Conservation (phyloP, 2,113 vertebrate genomes). For the Pygoscelis antarcticus region DNA sequence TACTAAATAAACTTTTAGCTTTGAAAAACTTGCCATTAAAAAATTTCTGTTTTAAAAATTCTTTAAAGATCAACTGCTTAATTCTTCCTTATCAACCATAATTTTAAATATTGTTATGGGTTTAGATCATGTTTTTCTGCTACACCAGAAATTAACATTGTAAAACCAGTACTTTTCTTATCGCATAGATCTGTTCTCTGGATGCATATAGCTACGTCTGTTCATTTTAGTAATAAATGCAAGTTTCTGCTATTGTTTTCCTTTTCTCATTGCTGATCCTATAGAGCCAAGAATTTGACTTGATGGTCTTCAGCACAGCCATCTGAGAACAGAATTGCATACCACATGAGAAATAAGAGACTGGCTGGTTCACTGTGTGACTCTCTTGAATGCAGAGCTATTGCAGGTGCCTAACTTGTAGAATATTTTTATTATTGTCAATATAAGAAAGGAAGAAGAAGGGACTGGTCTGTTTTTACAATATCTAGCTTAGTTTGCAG, state of each 20-base stretch:
- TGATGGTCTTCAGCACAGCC: not conserved
- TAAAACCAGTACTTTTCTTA: not conserved
- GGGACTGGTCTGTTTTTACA: not conserved
- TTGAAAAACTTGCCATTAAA: not conserved
- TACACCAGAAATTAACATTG: not conserved
- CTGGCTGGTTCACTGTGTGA: not conserved
- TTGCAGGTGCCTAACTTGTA: not conserved
- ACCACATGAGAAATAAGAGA: not conserved
- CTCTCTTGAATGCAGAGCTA: not conserved
- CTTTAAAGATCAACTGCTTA: not conserved
- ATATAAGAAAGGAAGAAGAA: not conserved
- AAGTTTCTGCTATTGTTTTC: not conserved
- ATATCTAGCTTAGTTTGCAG: not conserved
- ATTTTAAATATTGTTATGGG: not conserved
- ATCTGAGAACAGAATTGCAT: not conserved
- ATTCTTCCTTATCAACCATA: not conserved
- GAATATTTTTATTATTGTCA: not conserved
- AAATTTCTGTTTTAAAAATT: not conserved
- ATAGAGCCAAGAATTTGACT: not conserved
- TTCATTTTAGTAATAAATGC: not conserved
- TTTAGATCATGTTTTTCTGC: not conserved
- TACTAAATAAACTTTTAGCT: not conserved
- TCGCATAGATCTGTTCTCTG: fast-evolving
- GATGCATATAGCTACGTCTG: not conserved
- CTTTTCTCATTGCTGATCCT: not conserved